Percentiles rank a stretch among this genome's conserved stretches.
Conservation (phyloP, 2,113 vertebrate species). For the Felis chaus region DNA sequence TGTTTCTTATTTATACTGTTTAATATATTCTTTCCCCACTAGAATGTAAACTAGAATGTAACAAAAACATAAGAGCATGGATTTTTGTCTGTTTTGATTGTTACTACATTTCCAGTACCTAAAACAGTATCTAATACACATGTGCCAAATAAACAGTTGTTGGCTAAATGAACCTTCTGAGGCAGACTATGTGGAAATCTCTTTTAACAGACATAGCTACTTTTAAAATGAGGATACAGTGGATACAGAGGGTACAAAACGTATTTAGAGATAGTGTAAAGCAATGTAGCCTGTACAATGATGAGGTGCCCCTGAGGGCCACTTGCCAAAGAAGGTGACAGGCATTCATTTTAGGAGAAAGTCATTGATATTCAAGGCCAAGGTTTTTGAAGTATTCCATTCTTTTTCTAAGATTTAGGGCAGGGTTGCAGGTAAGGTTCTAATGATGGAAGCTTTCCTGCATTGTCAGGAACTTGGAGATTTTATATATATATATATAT, state of each 20-base stretch:
- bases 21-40: neutral
- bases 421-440: neutral
- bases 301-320: neutral
- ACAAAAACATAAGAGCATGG: neutral
- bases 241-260: neutral
- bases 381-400: neutral
- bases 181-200: neutral
- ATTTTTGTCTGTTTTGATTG: slow-evolving; percentile 19
- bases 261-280: neutral
- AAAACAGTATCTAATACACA: neutral
- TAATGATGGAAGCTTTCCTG: neutral
- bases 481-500: no score
- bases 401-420: neutral
- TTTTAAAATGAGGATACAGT: slow-evolving; percentile 24
- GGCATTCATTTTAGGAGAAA: neutral
- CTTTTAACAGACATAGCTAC: neutral
- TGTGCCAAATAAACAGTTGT: slow-evolving; percentile 1
- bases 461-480: neutral
- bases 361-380: neutral
- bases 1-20: neutral
- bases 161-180: neutral
- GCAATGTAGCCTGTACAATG: neutral
- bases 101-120: neutral
- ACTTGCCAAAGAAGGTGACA: neutral
- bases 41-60: neutral